phyloP scores from a whole-genome alignment of 2,113 vertebrate genomes.

The Gracilinanus agilis region DNA sequence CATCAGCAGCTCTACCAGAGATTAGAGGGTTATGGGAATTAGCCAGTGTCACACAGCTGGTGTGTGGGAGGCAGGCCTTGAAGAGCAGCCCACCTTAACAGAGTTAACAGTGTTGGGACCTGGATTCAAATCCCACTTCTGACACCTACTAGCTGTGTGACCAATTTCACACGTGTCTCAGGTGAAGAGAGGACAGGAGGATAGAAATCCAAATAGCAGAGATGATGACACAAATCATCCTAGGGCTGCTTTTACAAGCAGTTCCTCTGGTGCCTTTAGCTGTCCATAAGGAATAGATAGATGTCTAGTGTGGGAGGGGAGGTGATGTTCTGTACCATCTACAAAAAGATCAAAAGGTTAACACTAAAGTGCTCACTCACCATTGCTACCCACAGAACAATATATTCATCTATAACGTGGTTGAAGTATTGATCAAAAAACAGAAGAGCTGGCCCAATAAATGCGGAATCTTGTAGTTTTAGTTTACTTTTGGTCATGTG shows the following conservation, averaged over 20 bases:
- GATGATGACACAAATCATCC: too few species aligned
- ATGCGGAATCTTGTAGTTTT: slow-evolving; percentile 93
- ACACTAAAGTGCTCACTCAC: slow-evolving; percentile 82
- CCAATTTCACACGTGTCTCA: too few species aligned
- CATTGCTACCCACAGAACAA: slow-evolving; percentile 95
- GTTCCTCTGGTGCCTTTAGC: not conserved
- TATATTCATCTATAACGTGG: slow-evolving; percentile 94
- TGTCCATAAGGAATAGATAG: not conserved
- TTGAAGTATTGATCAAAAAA: slow-evolving; percentile 99
- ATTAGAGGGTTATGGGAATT: too few species aligned
- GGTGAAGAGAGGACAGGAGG: too few species aligned
- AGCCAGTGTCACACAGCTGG: not conserved
- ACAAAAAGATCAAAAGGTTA: slow-evolving; percentile 50
- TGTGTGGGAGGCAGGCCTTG: too few species aligned
- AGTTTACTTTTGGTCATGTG: slow-evolving; percentile 99
- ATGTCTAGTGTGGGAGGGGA: not conserved
- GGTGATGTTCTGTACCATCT: slow-evolving; percentile 5
- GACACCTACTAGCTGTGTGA: too few species aligned
- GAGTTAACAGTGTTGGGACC: not conserved
- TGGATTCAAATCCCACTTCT: too few species aligned
- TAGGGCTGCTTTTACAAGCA: slow-evolving; percentile 62
- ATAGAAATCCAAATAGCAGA: too few species aligned
- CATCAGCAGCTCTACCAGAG: too few species aligned
- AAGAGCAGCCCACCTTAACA: not conserved
- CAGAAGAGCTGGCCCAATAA: slow-evolving; percentile 95